These are phyloP conservation scores for Taeniopygia guttata DNA, from an alignment of 2,797 vertebrate genomes.

Conservation along the genomic window DNA sequence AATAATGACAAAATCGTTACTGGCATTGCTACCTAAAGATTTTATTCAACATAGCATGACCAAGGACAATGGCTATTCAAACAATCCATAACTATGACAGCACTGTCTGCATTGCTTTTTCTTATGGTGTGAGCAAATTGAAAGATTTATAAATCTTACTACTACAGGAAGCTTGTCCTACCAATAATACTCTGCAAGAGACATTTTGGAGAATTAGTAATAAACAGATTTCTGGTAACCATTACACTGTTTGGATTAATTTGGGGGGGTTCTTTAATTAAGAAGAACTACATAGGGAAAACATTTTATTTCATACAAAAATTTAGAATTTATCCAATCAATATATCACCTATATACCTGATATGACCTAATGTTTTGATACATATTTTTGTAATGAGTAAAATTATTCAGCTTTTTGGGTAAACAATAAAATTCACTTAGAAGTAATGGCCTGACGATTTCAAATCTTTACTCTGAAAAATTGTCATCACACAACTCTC, in stretches of 20 bases:
- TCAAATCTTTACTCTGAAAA: slow-evolving; percentile 6
- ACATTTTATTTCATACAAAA: neutral
- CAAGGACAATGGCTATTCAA: neutral
- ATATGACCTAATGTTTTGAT: neutral
- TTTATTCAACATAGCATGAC: neutral
- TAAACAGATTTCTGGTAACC: neutral
- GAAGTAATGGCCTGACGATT: neutral
- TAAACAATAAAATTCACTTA: neutral
- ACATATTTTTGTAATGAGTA: neutral
- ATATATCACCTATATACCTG: neutral
- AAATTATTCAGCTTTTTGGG: neutral
- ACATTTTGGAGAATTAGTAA: neutral
- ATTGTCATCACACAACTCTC: neutral
- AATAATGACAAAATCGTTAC: neutral
- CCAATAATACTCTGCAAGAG: slow-evolving; percentile 23
- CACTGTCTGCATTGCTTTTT: neutral
- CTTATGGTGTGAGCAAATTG: neutral
- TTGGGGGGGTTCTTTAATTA: neutral
- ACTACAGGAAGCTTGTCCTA: neutral
- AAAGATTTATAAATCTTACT: slow-evolving; percentile 32
- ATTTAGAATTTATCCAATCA: neutral
- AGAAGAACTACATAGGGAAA: neutral
- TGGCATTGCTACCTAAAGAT: neutral
- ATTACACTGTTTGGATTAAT: neutral
- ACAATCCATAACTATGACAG: neutral